Conservation (phyloP, 2,888 invertebrate genomes). For the Mythimna vitellina region DNA sequence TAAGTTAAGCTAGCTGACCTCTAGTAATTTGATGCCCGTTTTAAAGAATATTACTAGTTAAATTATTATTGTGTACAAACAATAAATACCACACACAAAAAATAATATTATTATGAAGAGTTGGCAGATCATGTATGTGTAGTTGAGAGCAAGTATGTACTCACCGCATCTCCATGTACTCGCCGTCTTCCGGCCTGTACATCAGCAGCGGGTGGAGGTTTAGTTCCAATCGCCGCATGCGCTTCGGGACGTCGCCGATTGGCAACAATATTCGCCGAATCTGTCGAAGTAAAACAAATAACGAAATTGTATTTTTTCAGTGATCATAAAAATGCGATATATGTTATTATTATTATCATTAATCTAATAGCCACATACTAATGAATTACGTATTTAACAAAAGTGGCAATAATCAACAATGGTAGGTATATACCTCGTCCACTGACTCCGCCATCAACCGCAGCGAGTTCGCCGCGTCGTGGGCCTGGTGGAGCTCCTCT, state of each 20-base stretch:
- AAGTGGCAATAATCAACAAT: not conserved
- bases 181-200: not conserved
- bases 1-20: too few relatives aligned
- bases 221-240: slow-evolving; percentile 5
- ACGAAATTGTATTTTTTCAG: too few relatives aligned
- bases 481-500: not conserved
- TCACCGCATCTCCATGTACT: slow-evolving; percentile 9
- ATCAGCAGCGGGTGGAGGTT: slow-evolving; percentile 9
- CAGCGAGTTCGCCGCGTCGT: not conserved
- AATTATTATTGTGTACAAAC: too few relatives aligned
- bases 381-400: too few relatives aligned
- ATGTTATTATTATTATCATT: not conserved
- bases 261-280: too few relatives aligned
- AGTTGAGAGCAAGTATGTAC: not conserved
- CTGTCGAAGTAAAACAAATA: too few relatives aligned
- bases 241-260: not conserved
- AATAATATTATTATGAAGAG: too few relatives aligned
- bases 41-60: too few relatives aligned
- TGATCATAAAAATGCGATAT: not conserved
- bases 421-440: not conserved
- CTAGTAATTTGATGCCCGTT: too few relatives aligned
- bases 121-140: slow-evolving; percentile 1
- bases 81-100: too few relatives aligned
- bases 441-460: not conserved
- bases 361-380: not conserved